phyloP scores from a whole-genome alignment of 2,888 invertebrate species.

The Stictocephala bisonia region DNA sequence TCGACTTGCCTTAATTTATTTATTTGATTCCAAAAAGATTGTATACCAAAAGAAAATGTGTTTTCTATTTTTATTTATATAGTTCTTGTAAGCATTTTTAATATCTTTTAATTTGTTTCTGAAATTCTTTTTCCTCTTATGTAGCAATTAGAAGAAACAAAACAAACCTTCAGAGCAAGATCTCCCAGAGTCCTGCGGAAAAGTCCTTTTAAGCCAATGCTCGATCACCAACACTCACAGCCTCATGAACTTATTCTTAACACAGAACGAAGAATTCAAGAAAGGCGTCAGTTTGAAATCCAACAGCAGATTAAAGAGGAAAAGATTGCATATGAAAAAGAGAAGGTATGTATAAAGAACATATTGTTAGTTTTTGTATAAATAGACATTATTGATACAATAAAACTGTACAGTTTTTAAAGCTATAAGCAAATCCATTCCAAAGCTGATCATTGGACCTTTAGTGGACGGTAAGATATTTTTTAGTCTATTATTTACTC shows the following conservation, averaged over 20 bases:
- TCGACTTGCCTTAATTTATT: no score
- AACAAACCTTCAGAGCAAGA: conserved; percentile 71
- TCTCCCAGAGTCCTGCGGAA: conserved; percentile 72
- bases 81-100: no score
- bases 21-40: neutral
- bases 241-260: conserved; percentile 71
- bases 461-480: no score
- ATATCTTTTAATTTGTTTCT: no score
- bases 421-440: neutral
- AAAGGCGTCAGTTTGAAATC: conserved; percentile 72
- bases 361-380: conserved; percentile 26
- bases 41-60: neutral
- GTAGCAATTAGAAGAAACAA: conserved; percentile 62
- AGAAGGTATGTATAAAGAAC: conserved; percentile 30
- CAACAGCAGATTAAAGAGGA: conserved; percentile 67
- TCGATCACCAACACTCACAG: conserved; percentile 65
- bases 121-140: no score
- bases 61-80: neutral
- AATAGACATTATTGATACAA: conserved; percentile 63
- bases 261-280: conserved; percentile 73
- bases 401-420: neutral
- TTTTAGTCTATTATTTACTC: neutral
- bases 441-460: neutral
- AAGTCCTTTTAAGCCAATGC: conserved; percentile 74
- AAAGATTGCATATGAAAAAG: conserved; percentile 64